Percentiles rank a stretch among this genome's conserved stretches.
phyloP scores from a whole-genome alignment of 2,113 vertebrate genomes.

The Pseudonaja textilis region DNA sequence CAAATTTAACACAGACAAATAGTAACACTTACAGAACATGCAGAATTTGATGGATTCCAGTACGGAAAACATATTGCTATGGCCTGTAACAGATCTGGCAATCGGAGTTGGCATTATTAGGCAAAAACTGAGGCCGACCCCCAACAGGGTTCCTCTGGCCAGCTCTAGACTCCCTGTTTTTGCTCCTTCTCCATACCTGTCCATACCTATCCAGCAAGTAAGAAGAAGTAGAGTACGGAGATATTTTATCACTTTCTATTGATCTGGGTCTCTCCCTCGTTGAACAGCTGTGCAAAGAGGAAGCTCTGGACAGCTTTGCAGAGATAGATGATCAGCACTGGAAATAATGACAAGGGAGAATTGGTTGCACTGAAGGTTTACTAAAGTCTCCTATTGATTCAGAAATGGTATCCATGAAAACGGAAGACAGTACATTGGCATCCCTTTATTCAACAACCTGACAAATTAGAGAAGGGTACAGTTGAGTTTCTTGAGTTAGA shows the following conservation, averaged over 20 bases:
- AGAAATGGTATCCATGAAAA: not conserved
- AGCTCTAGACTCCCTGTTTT: not conserved
- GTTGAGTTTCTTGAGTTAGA: not conserved
- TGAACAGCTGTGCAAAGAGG: not conserved
- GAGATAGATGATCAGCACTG: not conserved
- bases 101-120: not conserved
- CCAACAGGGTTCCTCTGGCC: not conserved
- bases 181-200: not conserved
- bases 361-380: not conserved
- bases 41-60: not conserved
- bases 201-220: not conserved
- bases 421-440: not conserved
- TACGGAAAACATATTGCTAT: not conserved
- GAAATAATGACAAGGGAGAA: not conserved
- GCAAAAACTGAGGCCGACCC: not conserved
- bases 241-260: not conserved
- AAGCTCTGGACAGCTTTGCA: not conserved
- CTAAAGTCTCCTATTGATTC: not conserved
- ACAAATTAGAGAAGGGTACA: not conserved
- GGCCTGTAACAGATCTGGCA: not conserved
- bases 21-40: not conserved
- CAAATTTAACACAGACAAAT: not conserved
- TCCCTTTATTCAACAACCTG: not conserved
- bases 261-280: not conserved
- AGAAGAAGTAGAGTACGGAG: not conserved